phyloP scores from a whole-genome alignment of 1,140 invertebrate species.

The Pseudomyrmex flavicornis region DNA sequence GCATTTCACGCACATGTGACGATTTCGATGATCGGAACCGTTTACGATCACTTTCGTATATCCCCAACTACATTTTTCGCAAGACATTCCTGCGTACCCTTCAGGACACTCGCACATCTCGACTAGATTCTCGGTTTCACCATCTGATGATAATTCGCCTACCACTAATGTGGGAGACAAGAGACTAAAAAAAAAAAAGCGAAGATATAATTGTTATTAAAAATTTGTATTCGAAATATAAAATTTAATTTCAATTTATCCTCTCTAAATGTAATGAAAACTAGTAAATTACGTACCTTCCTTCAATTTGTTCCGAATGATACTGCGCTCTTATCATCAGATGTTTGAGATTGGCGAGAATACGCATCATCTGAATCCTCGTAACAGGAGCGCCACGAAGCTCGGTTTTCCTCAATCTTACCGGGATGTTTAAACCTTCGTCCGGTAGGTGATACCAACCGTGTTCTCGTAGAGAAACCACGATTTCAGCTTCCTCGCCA shows the following conservation, averaged over 20 bases:
- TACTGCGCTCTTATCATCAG: conserved; percentile 96
- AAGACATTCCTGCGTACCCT: conserved; percentile 92
- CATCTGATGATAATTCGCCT: conserved; percentile 73
- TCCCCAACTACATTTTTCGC: conserved; percentile 93
- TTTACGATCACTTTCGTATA: conserved; percentile 91
- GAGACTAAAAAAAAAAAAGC: conserved; percentile 69
- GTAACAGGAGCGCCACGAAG: conserved; percentile 89
- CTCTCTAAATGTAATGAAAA: background rate
- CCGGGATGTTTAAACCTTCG: conserved; percentile 87
- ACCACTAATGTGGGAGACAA: conserved; percentile 70
- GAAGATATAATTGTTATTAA: background rate
- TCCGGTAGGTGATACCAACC: conserved; percentile 91
- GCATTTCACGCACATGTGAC: conserved; percentile 92
- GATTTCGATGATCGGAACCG: conserved; percentile 83
- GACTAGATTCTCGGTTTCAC: conserved; percentile 81
- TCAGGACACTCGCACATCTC: conserved; percentile 89
- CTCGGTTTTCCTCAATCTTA: conserved; percentile 85
- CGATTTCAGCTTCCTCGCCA: conserved; percentile 87
- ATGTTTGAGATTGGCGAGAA: conserved; percentile 92
- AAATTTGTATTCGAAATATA: background rate
- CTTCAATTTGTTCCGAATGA: conserved; percentile 97
- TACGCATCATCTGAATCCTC: conserved; percentile 92
- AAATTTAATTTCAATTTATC: too few relatives aligned
- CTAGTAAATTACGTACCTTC: conserved; percentile 84
- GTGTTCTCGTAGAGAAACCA: conserved; percentile 88